phyloP scores from a whole-genome alignment of 2,797 vertebrate species.

The Scolopax rusticola region DNA sequence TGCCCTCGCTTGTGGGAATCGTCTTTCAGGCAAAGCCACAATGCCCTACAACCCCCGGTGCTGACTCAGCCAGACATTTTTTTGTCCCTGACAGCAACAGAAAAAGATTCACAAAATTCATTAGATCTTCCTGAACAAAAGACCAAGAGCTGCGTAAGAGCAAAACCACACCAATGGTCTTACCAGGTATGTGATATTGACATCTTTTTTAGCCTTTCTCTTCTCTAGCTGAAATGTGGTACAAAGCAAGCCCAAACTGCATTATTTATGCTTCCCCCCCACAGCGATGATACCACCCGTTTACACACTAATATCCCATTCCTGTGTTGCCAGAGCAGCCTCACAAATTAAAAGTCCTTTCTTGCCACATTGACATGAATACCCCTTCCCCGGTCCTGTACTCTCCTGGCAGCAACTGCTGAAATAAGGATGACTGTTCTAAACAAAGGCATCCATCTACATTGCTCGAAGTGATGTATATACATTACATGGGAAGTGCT shows the following conservation, averaged over 20 bases:
- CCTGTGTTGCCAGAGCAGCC: not conserved
- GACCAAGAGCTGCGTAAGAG: not conserved
- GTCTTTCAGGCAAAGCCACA: not conserved
- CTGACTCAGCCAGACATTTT: conserved; percentile 13
- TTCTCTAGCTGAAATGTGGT: not conserved
- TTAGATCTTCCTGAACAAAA: not conserved
- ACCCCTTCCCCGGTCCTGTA: not conserved
- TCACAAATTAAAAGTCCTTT: not conserved
- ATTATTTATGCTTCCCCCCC: not conserved
- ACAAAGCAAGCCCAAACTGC: not conserved
- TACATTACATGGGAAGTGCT: not conserved
- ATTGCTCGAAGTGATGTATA: not conserved
- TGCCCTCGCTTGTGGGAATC: not conserved
- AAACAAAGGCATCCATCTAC: not conserved
- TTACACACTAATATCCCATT: not conserved
- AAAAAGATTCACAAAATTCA: not conserved
- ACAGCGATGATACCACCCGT: rapidly evolving
- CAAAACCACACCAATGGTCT: not conserved
- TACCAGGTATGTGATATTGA: rapidly evolving
- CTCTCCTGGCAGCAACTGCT: not conserved
- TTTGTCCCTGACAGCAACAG: conserved; percentile 3
- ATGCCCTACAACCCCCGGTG: rapidly evolving
- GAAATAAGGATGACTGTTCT: not conserved
- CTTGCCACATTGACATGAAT: not conserved
- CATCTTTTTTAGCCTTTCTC: not conserved